Evolutionary conservation across 2,113 vertebrate species (phyloP).

Genomic region (Ammodytes marinus): DNA sequence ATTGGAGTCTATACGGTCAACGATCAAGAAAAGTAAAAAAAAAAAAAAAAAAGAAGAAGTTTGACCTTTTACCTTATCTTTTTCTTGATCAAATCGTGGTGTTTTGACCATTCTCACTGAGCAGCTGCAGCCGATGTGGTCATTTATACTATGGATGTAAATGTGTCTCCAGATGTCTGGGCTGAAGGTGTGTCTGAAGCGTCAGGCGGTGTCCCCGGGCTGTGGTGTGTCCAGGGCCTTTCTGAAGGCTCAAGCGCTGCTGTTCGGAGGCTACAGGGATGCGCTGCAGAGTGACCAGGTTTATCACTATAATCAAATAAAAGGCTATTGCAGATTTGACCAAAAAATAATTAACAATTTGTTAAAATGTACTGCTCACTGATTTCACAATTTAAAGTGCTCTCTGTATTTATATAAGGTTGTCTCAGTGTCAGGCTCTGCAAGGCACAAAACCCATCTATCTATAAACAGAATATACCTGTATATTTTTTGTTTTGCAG

Average conservation of each 20-base stretch:
- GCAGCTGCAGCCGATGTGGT: not conserved
- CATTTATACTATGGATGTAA: not conserved
- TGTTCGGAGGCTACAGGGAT: constrained; percentile 91
- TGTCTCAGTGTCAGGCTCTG: not conserved
- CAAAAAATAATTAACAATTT: not conserved
- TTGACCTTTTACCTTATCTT: not conserved
- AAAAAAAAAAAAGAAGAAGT: not conserved
- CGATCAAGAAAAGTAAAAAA: not conserved
- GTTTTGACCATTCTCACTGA: not conserved
- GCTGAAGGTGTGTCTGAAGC: constrained; percentile 88
- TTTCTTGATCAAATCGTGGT: not conserved
- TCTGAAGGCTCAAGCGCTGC: constrained; percentile 88
- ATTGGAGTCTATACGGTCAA: not conserved
- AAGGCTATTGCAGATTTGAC: not conserved
- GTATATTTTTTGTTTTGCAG: constrained; percentile 64
- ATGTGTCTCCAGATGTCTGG: constrained; percentile 83
- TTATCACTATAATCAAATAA: constrained; percentile 8
- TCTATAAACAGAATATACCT: not conserved
- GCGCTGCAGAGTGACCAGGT: constrained; percentile 81
- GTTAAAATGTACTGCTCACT: not conserved
- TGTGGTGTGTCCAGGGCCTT: constrained; percentile 90
- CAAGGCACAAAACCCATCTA: no score
- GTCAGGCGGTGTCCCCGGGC: constrained; percentile 86
- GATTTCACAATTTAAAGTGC: not conserved
- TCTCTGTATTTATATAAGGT: not conserved